These are phyloP conservation scores for Heliocidaris erythrogramma DNA, from an alignment of 35 echinoderm and acorn worm genomes.

Conservation along the genomic window DNA sequence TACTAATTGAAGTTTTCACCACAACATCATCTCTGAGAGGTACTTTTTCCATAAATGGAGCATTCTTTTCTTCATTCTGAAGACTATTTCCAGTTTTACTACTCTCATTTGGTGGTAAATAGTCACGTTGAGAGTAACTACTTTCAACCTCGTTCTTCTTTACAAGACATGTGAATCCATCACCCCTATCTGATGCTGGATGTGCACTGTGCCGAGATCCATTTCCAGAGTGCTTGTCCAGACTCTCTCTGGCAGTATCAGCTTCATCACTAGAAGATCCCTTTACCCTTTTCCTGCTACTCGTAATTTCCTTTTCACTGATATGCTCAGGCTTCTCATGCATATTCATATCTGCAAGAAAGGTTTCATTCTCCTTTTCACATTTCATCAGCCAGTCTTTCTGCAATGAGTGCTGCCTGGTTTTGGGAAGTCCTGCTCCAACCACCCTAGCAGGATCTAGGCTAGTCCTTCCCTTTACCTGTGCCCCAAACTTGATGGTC, in stretches of 20 bases:
- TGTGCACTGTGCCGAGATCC: not conserved
- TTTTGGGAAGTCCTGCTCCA: not conserved
- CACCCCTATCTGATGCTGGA: not conserved
- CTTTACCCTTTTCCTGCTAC: not conserved
- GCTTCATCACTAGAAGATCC: not conserved
- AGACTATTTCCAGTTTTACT: not conserved
- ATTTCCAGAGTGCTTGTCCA: not conserved
- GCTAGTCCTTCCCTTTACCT: not conserved
- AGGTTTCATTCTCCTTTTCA: not conserved
- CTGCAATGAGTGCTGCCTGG: conserved; percentile 42
- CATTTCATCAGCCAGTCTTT: conserved; percentile 66
- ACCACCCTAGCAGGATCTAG: not conserved
- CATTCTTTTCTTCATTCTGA: not conserved
- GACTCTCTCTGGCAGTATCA: not conserved
- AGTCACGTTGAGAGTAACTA: not conserved
- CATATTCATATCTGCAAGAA: not conserved
- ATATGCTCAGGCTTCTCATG: not conserved
- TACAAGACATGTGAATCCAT: not conserved
- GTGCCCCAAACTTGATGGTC: conserved; percentile 31
- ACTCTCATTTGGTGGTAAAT: not conserved
- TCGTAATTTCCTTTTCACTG: not conserved
- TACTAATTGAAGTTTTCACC: not conserved
- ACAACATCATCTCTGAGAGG: not conserved
- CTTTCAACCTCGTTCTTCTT: not conserved
- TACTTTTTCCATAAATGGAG: not conserved